Base-by-base conservation (phyloP, 2,113 vertebrate genomes). In the Cyanoderma ruficeps region DNA sequence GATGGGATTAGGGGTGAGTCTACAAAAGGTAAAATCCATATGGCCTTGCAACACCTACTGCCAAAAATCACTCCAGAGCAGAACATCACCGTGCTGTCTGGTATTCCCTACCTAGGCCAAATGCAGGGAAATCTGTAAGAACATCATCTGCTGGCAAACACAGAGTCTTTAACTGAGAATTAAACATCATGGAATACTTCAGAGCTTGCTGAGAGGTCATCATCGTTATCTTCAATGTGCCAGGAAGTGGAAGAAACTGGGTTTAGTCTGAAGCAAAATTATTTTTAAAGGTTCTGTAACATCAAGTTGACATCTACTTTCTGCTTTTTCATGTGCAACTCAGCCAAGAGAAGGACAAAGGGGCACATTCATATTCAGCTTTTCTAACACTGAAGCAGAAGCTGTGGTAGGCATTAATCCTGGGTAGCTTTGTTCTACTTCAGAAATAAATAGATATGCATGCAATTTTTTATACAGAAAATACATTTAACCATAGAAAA, bases 131-230 rank as follows among this genome's bases (percentile, higher is more conserved):
- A 44, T 23, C 47, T 39, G 35, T 1, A 0, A 41, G 35, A 93
- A 85, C 39, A 2, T 96, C 41, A 42, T 53, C 78, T 72, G 70
- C 59, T 77, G 74, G 87, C 81, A 96, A 84, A 60, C 42, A 55
- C 63, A 8, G 49, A 61, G 59, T 23, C 63, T 63, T 87, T 70
- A 89, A 72, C 9, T 83, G 90, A 93, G 53, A 94, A 85, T 87
- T 79, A 90, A 90, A 83, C 44, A 57, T 79, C 75, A 80, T 0
- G 6, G 18, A 93, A 76, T 37, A 47, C n/a, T 57, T 60, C 70
- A 76, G 59, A 83, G 50, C 49, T 31, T 85, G 68, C 41, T 21
- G 35, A 81, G 83, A 81, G 64, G 52, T 90, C 67, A 27, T 35
- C 35, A 28, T n/a, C 35, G 25, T 25, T 11, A n/a, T 24, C 47